A percentile compares a stretch with the other conserved stretches of the same genome.
Conservation (phyloP, 2,113 vertebrate genomes). For the Condylura cristata region DNA sequence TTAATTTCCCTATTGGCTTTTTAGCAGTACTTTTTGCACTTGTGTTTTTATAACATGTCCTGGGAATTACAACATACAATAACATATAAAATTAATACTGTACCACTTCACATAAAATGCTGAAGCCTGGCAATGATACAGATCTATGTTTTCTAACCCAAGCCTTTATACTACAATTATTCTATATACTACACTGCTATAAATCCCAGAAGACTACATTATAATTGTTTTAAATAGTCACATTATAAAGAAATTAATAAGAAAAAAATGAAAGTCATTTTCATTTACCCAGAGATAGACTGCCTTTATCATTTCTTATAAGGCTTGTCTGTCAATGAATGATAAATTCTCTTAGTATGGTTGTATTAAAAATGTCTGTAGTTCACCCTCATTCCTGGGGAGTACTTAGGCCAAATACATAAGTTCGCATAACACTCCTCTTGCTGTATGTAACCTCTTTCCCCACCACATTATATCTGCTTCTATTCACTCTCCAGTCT, state of each 20-base stretch:
- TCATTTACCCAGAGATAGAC: background rate
- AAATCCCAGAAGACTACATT: background rate
- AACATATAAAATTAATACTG: background rate
- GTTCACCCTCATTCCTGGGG: background rate
- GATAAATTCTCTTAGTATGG: background rate
- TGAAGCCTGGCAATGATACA: background rate
- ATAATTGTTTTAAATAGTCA: constrained; percentile 31
- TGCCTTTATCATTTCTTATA: constrained; percentile 25
- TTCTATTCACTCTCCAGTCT: constrained; percentile 20
- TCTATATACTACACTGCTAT: background rate
- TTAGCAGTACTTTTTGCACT: background rate
- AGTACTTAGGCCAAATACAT: background rate
- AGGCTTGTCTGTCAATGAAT: background rate
- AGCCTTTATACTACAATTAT: background rate
- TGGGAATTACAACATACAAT: constrained; percentile 3
- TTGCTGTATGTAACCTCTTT: background rate
- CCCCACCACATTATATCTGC: background rate
- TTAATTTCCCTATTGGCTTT: constrained; percentile 8
- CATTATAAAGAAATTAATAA: background rate
- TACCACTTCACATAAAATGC: constrained; percentile 24
- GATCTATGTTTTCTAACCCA: background rate
- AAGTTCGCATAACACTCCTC: background rate
- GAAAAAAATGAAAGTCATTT: constrained; percentile 17
- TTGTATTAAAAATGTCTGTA: constrained; percentile 12
- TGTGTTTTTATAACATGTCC: constrained; percentile 15